Conservation (phyloP, 2,797 vertebrate genomes). For the Cephalopachus bancanus region DNA sequence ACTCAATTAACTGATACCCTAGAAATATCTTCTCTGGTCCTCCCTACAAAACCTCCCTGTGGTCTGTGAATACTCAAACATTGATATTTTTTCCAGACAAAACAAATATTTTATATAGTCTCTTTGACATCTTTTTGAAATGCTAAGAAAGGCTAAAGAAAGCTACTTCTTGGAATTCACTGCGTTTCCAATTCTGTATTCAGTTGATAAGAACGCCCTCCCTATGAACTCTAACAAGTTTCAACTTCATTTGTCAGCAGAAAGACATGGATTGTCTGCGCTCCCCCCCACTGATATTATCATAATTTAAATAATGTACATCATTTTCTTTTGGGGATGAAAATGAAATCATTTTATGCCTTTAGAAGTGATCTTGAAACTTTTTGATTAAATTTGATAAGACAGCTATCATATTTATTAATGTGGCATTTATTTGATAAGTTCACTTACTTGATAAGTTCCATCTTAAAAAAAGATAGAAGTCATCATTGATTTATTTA, state of each 20-base stretch:
- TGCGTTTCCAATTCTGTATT: slow-evolving; percentile 44
- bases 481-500: neutral
- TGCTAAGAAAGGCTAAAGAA: slow-evolving; percentile 64
- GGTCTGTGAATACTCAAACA: slow-evolving; percentile 34
- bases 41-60: neutral
- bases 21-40: neutral
- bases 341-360: slow-evolving; percentile 38
- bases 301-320: slow-evolving; percentile 51
- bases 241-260: slow-evolving; percentile 36
- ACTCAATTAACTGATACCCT: neutral
- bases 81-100: slow-evolving; percentile 72
- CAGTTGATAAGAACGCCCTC: slow-evolving; percentile 58
- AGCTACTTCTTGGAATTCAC: slow-evolving; percentile 59
- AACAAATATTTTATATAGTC: slow-evolving; percentile 67
- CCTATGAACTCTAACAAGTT: slow-evolving; percentile 10
- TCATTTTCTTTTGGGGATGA: slow-evolving; percentile 21
- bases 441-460: slow-evolving; percentile 6
- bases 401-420: neutral
- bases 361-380: slow-evolving; percentile 19
- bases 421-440: slow-evolving; percentile 4
- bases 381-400: slow-evolving; percentile 39
- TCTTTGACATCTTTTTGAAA: slow-evolving; percentile 76
- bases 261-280: neutral
- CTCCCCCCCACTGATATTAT: neutral
- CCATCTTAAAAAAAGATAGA: slow-evolving; percentile 45